These are phyloP conservation scores for Microctonus brassicae DNA, from an alignment of 2,888 invertebrate genomes.

Conservation along the genomic window DNA sequence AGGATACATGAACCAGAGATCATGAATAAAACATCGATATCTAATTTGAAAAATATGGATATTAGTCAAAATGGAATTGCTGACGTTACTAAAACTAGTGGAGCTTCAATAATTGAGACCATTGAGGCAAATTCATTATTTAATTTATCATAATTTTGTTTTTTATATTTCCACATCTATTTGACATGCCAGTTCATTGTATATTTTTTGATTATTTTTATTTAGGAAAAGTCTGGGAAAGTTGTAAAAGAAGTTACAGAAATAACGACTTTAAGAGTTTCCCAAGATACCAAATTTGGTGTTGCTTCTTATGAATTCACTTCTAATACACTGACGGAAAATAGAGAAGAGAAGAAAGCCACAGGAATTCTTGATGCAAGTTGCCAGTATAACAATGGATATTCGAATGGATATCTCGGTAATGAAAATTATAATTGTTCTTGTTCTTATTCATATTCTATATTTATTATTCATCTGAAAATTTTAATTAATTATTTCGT, in stretches of 20 bases:
- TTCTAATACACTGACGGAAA: conserved; percentile 70
- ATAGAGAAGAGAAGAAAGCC: conserved; percentile 54
- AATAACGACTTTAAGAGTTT: conserved; percentile 72
- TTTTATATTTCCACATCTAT: conserved; percentile 12
- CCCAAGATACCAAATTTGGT: conserved; percentile 71
- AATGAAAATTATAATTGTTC: conserved; percentile 44
- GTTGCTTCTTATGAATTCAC: conserved; percentile 73
- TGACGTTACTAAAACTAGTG: conserved; percentile 38
- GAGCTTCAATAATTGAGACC: conserved; percentile 44
- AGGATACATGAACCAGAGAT: conserved; percentile 14
- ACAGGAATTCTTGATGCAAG: conserved; percentile 49
- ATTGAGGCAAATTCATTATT: conserved; percentile 40
- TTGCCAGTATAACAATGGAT: conserved; percentile 30
- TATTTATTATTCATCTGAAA: conserved; percentile 34
- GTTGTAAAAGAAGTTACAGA: conserved; percentile 72
- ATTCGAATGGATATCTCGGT: conserved; percentile 29
- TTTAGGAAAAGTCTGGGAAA: conserved; percentile 68
- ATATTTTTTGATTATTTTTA: background rate
- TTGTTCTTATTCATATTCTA: conserved; percentile 11
- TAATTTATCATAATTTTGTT: background rate
- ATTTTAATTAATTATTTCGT: background rate
- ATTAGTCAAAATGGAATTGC: conserved; percentile 30
- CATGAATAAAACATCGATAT: conserved; percentile 8
- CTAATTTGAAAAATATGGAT: conserved; percentile 19
- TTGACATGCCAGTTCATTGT: background rate